Conservation (phyloP, 2,888 invertebrate species). For the Digitonthophagus gazella region DNA sequence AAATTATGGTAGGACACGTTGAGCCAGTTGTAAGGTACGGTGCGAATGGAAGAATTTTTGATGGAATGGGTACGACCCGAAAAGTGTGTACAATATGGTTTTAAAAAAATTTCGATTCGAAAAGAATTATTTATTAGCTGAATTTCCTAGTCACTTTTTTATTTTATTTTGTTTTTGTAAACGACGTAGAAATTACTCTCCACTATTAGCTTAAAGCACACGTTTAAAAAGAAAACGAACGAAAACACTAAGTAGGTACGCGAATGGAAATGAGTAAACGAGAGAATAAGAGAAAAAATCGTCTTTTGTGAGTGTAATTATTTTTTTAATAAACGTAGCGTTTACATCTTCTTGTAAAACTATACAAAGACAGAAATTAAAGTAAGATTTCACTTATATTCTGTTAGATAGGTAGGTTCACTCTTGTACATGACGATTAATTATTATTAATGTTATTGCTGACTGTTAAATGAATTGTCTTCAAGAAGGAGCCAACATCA, state of each 20-base stretch:
- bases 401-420: background rate
- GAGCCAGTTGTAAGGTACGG: slow-evolving; percentile 27
- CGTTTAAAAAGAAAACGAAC: slow-evolving; percentile 7
- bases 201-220: slow-evolving; percentile 21
- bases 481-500: background rate
- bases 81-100: background rate
- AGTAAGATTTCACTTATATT: background rate
- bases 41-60: slow-evolving; percentile 12
- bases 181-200: slow-evolving; percentile 24
- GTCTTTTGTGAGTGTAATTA: background rate
- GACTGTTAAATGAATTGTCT: background rate
- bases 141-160: slow-evolving; percentile 34
- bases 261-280: background rate
- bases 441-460: background rate
- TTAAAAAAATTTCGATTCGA: slow-evolving; percentile 11
- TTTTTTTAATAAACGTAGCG: background rate
- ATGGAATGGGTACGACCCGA: slow-evolving; percentile 5
- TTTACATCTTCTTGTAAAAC: background rate
- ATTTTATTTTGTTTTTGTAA: slow-evolving; percentile 17
- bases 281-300: background rate
- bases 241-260: background rate
- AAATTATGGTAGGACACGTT: slow-evolving; percentile 34
- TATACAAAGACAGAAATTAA: background rate
- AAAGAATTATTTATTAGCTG: slow-evolving; percentile 29
- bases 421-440: background rate